A percentile compares a stretch with the other conserved stretches of the same genome.
phyloP scores from a whole-genome alignment of 2,888 invertebrate species.

The Philhelius pedissequus region DNA sequence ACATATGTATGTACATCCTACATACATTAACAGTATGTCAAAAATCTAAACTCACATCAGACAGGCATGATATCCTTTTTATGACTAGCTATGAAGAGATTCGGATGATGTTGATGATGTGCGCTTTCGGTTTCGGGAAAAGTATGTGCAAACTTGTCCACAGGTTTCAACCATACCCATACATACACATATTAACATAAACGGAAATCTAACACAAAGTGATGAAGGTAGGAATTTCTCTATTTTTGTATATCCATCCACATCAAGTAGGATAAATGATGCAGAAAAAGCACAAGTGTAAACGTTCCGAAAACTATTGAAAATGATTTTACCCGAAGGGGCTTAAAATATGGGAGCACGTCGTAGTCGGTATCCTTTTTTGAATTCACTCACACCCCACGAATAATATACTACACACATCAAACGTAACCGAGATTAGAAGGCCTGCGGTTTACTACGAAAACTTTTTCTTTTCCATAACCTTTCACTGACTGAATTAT shows the following conservation, averaged over 20 bases:
- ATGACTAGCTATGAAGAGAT: conserved; percentile 31
- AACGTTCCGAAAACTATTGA: conserved; percentile 53
- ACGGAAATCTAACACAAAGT: background rate
- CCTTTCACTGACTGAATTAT: conserved; percentile 24
- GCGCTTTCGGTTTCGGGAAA: conserved; percentile 44
- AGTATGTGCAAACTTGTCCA: conserved; percentile 53
- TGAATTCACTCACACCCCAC: conserved; percentile 1
- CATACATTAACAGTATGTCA: conserved; percentile 36
- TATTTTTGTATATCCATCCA: conserved; percentile 50
- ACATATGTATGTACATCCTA: background rate
- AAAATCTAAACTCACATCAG: conserved; percentile 56
- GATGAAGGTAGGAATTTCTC: conserved; percentile 18
- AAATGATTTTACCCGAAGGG: conserved; percentile 42
- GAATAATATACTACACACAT: conserved; percentile 16
- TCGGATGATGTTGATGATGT: conserved; percentile 37
- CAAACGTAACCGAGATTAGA: conserved; percentile 53
- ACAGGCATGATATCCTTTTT: conserved; percentile 46
- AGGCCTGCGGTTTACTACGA: conserved; percentile 44
- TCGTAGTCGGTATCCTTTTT: conserved; percentile 15
- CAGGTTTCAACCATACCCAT: background rate
- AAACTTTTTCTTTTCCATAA: conserved; percentile 8
- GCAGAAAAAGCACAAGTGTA: conserved; percentile 27
- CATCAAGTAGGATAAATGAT: conserved; percentile 63
- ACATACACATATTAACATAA: background rate
- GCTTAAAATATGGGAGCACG: conserved; percentile 17